Evolutionary conservation across 2,113 vertebrate genomes (phyloP).

Genomic region (Lepisosteus osseus): DNA sequence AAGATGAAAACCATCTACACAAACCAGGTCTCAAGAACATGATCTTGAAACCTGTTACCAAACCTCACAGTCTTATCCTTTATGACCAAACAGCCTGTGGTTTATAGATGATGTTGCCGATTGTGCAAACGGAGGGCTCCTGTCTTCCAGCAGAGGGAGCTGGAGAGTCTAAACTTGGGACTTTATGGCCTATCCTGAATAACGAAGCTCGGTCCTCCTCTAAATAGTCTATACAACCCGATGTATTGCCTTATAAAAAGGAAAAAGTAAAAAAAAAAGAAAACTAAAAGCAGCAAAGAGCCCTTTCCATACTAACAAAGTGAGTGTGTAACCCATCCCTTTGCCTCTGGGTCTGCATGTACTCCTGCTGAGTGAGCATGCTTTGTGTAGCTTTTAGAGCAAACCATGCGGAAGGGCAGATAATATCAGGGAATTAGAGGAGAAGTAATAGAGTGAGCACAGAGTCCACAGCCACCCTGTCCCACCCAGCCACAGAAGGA

Average conservation of each 20-base stretch:
- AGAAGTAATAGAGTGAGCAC: constrained; percentile 49
- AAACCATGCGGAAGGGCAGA: constrained; percentile 66
- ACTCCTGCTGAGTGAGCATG: constrained; percentile 48
- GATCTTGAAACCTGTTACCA: too few species aligned
- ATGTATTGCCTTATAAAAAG: constrained; percentile 23
- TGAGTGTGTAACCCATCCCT: constrained; percentile 50
- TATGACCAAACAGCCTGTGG: too few species aligned
- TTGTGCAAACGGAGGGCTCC: too few species aligned
- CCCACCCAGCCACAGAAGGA: constrained; percentile 39
- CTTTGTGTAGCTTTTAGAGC: constrained; percentile 56
- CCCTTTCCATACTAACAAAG: constrained; percentile 43
- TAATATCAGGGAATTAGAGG: constrained; percentile 66
- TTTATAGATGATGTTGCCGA: too few species aligned
- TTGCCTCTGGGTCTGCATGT: constrained; percentile 38
- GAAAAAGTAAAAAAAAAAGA: constrained; percentile 8
- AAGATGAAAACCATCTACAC: too few species aligned
- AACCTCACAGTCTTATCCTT: too few species aligned
- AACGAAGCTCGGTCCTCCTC: background rate
- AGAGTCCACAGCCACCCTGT: constrained; percentile 44
- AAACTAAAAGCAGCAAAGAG: constrained; percentile 52
- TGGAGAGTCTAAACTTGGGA: background rate
- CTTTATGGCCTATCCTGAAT: background rate
- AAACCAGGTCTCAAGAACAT: too few species aligned
- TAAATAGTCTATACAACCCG: constrained; percentile 27
- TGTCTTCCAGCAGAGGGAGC: constrained; percentile 29